Evolutionary conservation across 2,797 vertebrate species (phyloP).

Genomic region (Xenopus petersii): DNA sequence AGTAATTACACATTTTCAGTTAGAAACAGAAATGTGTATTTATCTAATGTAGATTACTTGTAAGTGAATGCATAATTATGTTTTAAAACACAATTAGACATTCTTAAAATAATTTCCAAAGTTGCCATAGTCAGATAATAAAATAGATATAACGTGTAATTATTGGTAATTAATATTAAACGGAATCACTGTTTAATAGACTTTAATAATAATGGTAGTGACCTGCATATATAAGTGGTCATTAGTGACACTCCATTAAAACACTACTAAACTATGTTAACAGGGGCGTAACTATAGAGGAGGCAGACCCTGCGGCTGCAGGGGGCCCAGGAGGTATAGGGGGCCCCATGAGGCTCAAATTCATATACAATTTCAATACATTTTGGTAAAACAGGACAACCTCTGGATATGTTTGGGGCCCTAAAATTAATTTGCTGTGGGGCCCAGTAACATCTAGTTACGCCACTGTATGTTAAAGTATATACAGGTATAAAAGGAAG

Average conservation of each 20-base stretch:
- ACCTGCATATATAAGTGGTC: conserved; percentile 31
- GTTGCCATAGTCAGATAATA: conserved; percentile 22
- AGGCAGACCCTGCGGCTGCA: no score
- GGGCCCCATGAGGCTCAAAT: no score
- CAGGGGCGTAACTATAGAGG: no score
- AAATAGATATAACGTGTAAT: conserved; percentile 33
- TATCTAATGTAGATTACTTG: background rate
- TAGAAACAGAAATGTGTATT: background rate
- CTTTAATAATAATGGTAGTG: conserved; percentile 33
- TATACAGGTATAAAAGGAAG: background rate
- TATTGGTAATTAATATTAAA: conserved; percentile 37
- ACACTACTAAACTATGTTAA: conserved; percentile 26
- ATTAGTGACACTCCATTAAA: conserved; percentile 43
- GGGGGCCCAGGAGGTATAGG: no score
- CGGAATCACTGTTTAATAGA: conserved; percentile 39
- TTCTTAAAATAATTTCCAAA: conserved; percentile 8
- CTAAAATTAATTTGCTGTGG: no score
- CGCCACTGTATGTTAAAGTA: no score
- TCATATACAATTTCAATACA: no score
- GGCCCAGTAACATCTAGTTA: no score
- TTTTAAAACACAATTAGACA: conserved; percentile 11
- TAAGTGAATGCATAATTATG: conserved; percentile 18
- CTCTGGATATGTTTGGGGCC: no score
- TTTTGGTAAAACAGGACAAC: no score
- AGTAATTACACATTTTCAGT: no score